These are phyloP conservation scores for Drosophila cyrtoloma DNA, from an alignment of 2,888 invertebrate species.

Conservation along the genomic window DNA sequence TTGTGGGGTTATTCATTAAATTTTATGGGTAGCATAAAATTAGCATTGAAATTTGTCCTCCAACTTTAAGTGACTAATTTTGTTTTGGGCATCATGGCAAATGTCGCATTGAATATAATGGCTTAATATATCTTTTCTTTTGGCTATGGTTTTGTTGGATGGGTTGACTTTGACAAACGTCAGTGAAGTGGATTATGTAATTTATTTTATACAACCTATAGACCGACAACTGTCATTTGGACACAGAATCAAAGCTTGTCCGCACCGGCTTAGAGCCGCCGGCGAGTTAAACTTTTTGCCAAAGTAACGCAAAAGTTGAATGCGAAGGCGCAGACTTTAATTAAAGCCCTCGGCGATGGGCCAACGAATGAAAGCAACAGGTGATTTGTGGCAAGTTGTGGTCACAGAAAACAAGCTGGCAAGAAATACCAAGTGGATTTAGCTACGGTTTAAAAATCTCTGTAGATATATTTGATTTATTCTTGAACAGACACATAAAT, in stretches of 20 bases:
- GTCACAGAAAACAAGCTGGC: neutral
- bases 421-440: neutral
- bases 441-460: neutral
- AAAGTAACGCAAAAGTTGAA: constrained; percentile 60
- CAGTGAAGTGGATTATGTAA: constrained; percentile 68
- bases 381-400: constrained; percentile 48
- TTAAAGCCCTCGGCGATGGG: constrained; percentile 43
- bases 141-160: neutral
- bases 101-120: constrained; percentile 46
- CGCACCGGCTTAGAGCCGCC: constrained; percentile 41
- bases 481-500: neutral
- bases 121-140: constrained; percentile 21
- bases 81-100: constrained; percentile 15
- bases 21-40: neutral
- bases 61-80: constrained; percentile 32
- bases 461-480: constrained; percentile 9
- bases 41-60: neutral
- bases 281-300: constrained; percentile 58
- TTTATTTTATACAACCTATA: constrained; percentile 60
- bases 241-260: constrained; percentile 53
- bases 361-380: constrained; percentile 56
- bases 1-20: neutral
- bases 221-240: constrained; percentile 43
- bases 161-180: constrained; percentile 61
- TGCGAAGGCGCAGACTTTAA: constrained; percentile 52